Conservation (phyloP, 2,888 invertebrate species). For the Priocnemis perturbator region DNA sequence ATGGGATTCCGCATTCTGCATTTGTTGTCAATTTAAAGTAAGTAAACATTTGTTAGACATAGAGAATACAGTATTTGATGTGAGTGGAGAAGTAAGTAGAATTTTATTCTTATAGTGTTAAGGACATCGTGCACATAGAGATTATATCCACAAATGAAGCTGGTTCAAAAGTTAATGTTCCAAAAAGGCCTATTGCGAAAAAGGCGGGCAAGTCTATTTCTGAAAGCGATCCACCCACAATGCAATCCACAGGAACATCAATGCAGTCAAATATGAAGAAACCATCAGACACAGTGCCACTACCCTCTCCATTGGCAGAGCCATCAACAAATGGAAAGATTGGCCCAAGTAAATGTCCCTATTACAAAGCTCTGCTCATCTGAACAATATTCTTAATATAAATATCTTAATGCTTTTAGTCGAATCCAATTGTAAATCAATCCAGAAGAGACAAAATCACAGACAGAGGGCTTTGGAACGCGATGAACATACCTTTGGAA, state of each 20-base stretch:
- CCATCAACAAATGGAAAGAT: constrained; percentile 65
- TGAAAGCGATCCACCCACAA: constrained; percentile 66
- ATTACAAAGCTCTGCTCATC: background rate
- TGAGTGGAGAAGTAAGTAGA: constrained; percentile 4
- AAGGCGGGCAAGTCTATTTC: constrained; percentile 76
- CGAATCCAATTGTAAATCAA: constrained; percentile 73
- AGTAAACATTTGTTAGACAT: constrained; percentile 42
- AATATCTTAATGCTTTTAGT: constrained; percentile 40
- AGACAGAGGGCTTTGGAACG: constrained; percentile 75
- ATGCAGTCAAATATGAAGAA: constrained; percentile 55
- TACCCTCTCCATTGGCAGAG: constrained; percentile 45
- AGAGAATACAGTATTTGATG: background rate
- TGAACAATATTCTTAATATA: background rate
- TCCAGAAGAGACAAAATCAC: constrained; percentile 65
- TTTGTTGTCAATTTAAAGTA: constrained; percentile 81
- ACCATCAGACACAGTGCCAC: constrained; percentile 49
- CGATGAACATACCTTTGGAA: constrained; percentile 88
- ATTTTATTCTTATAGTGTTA: constrained; percentile 77
- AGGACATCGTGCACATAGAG: constrained; percentile 85
- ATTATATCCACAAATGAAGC: constrained; percentile 82
- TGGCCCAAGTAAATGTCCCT: constrained; percentile 45
- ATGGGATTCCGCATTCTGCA: constrained; percentile 82
- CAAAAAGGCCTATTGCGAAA: constrained; percentile 77
- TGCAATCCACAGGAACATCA: constrained; percentile 53
- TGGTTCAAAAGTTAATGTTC: constrained; percentile 75